Conservation (phyloP, 2,888 invertebrate species). For the Lottia scabra region DNA sequence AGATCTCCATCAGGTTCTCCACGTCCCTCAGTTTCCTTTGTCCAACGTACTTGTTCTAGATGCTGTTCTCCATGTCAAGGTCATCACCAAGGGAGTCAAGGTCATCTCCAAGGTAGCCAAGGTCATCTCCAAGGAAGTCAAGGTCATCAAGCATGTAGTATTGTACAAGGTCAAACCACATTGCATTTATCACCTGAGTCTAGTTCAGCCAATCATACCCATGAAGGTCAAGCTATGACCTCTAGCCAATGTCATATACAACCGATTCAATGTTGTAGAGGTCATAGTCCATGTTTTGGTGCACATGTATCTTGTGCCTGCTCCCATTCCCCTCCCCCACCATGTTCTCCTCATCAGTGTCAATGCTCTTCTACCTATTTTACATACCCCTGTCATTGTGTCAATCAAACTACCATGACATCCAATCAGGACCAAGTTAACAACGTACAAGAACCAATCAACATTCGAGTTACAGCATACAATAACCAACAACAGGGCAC, state of each 20-base stretch:
- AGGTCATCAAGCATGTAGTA: background rate
- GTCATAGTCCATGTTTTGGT: too few species aligned
- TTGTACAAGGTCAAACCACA: background rate
- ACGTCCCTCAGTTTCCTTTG: background rate
- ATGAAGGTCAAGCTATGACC: background rate
- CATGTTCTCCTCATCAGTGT: background rate
- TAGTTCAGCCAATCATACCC: background rate
- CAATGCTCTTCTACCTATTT: too few species aligned
- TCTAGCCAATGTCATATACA: background rate
- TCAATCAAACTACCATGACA: too few species aligned
- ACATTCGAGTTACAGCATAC: background rate
- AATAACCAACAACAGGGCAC: too few species aligned
- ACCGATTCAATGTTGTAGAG: background rate
- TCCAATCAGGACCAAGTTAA: background rate
- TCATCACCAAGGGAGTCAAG: background rate
- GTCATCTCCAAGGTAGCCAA: background rate
- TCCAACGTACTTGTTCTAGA: too few species aligned
- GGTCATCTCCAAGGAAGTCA: background rate
- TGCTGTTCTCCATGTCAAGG: background rate
- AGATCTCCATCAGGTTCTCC: background rate
- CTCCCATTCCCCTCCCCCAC: background rate
- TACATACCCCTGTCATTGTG: too few species aligned
- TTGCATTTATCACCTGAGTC: too few species aligned
- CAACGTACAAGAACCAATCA: too few species aligned
- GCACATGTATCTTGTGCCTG: too few species aligned